Percentiles rank a stretch among this genome's conserved stretches.
Evolutionary conservation across 2,888 invertebrate genomes (phyloP).

Genomic region (Dolichomitus sp.): DNA sequence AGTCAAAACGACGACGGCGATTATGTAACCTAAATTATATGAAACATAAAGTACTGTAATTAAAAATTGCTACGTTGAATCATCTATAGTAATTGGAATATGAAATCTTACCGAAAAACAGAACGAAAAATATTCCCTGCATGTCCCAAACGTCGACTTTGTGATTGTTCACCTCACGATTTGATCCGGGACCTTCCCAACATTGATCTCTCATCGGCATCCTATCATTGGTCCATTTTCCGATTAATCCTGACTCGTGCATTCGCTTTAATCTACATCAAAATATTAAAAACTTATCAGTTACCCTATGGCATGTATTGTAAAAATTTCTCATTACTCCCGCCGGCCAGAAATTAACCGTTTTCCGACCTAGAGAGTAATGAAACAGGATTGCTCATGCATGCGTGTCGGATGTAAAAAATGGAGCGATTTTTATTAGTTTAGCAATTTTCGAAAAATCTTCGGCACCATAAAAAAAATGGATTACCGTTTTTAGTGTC

Average conservation of each 20-base stretch:
- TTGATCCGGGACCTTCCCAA: constrained; percentile 88
- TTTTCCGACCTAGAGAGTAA: too few relatives aligned
- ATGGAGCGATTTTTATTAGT: too few relatives aligned
- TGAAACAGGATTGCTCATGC: too few relatives aligned
- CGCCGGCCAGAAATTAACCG: too few relatives aligned
- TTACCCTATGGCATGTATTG: too few relatives aligned
- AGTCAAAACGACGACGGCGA: constrained; percentile 86
- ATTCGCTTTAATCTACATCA: constrained; percentile 91
- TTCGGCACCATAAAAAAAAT: too few relatives aligned
- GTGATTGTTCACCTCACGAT: constrained; percentile 92
- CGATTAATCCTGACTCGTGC: constrained; percentile 94
- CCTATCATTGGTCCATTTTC: constrained; percentile 93
- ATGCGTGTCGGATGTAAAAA: too few relatives aligned
- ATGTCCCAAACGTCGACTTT: constrained; percentile 96
- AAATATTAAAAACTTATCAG: too few relatives aligned
- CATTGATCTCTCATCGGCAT: constrained; percentile 94
- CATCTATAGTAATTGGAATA: constrained; percentile 1
- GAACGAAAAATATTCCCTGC: constrained; percentile 96
- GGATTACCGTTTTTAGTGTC: too few relatives aligned
- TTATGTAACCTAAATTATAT: constrained; percentile 86
- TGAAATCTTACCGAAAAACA: constrained; percentile 90
- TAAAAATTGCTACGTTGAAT: neutral
- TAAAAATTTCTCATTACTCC: too few relatives aligned
- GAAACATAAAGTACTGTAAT: neutral
- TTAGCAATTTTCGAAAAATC: too few relatives aligned